Conservation (phyloP, 2,888 invertebrate genomes). For the Archips crataeganus region DNA sequence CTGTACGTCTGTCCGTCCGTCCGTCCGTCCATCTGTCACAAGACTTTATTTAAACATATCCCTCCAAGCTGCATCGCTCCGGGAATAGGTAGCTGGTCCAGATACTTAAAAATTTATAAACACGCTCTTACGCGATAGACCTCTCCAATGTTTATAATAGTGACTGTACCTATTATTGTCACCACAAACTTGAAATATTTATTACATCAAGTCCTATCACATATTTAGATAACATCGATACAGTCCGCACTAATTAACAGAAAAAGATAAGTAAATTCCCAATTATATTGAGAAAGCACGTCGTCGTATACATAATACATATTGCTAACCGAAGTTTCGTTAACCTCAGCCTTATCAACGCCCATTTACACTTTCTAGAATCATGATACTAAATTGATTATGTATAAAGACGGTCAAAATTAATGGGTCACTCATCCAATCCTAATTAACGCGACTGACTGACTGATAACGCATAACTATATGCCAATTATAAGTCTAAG, state of each 20-base stretch:
- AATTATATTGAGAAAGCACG: constrained; percentile 20
- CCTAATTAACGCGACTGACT: no score
- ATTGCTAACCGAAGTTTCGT: constrained; percentile 28
- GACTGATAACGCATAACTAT: no score
- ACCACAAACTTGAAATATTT: not conserved
- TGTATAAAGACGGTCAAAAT: not conserved
- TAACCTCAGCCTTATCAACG: constrained; percentile 29
- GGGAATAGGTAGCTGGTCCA: no score
- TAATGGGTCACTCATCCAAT: no score
- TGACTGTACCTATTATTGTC: not conserved
- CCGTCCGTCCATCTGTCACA: no score
- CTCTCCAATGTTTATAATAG: no score
- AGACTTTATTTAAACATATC: no score
- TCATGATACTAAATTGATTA: constrained; percentile 24
- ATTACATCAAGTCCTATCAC: constrained; percentile 3
- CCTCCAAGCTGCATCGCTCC: no score
- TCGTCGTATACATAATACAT: not conserved
- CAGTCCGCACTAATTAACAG: constrained; percentile 30
- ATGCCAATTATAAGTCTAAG: no score
- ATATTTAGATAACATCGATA: constrained; percentile 15
- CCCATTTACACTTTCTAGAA: constrained; percentile 25
- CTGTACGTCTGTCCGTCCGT: no score
- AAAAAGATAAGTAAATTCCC: constrained; percentile 15
- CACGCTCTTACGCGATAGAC: no score
- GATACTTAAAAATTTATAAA: no score